Percentiles rank a stretch among this genome's conserved stretches.
phyloP scores from a whole-genome alignment of 2,113 vertebrate species.

The Festucalex cinctus region DNA sequence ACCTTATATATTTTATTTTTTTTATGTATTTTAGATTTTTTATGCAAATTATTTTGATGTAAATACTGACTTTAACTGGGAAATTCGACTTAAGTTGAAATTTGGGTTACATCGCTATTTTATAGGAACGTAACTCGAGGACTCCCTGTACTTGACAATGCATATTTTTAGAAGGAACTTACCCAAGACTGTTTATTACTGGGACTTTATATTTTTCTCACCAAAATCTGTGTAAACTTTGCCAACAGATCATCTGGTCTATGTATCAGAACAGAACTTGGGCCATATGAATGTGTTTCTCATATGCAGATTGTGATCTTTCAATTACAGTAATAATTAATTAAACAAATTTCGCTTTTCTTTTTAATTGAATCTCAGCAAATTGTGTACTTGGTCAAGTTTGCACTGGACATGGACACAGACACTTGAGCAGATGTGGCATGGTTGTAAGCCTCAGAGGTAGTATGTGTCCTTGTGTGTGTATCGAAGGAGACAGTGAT shows the following conservation, averaged over 20 bases:
- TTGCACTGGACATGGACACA: background rate
- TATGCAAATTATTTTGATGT: too few species aligned
- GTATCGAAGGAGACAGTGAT: constrained; percentile 32
- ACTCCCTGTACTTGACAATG: too few species aligned
- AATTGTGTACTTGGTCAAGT: background rate
- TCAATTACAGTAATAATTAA: too few species aligned
- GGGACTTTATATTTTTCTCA: too few species aligned
- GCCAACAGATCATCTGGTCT: background rate
- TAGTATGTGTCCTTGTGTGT: constrained; percentile 13
- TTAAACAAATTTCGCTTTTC: background rate
- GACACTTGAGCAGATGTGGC: constrained; percentile 42
- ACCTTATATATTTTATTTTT: too few species aligned
- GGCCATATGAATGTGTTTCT: background rate
- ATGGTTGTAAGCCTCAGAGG: constrained; percentile 46
- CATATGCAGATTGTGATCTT: background rate
- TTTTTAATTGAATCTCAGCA: background rate
- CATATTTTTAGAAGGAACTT: too few species aligned
- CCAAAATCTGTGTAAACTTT: background rate
- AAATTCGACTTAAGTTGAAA: too few species aligned
- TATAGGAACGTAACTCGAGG: too few species aligned
- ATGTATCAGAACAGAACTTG: background rate
- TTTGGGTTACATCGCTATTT: too few species aligned
- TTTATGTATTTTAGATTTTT: too few species aligned
- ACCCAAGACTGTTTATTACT: too few species aligned
- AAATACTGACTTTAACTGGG: too few species aligned